Evolutionary conservation across 2,888 invertebrate species (phyloP), one percentile per base, ranked within the genome.

Genomic region (Catocala fraxini): DNA sequence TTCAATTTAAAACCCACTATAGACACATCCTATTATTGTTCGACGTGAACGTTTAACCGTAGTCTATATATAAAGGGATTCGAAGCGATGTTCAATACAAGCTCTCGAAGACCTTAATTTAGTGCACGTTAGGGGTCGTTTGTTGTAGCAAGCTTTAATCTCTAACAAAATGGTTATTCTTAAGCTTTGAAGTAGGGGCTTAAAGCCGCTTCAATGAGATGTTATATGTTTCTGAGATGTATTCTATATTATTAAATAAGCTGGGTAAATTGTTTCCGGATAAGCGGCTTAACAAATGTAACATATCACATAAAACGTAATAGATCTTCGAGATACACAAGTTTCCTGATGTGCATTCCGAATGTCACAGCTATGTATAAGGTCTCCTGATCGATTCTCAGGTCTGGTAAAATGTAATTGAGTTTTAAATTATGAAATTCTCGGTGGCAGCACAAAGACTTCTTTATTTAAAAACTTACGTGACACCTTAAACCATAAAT

Each of bases 31-130:
- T 52, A 65, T 74, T 73, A 71, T 71, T 71, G 56, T 61, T 68
- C 51, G 55, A 61, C 56, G 52, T 63, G 48, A 62, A 62, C 61
- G 45, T 52, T 65, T 52, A 56, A 56, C 52, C 56, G 34, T 59
- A 25, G 42, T 54, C 33, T 48, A 51, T 54, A 33, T 47, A 62
- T 47, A 56, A 47, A 13, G 53, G 54, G 54, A 68, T 70, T 70
- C 47, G 41, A 60, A 63, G 25, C 63, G 46, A 41, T 58, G 63
- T 68, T 65, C 62, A 64, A 72, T 72, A 68, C 60, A 63, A 60
- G 46, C 57, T 63, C 68, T 68, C 64, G 68, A 70, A 70, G 57
- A 51, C 73, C 33, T 53, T 70, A 58, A 75, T 75, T 75, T 68
- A 73, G 63, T 73, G 57, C 49, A 48, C 53, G 55, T 60, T 63